phyloP scores from a whole-genome alignment of 2,113 vertebrate genomes.

The Odobenus rosmarus region DNA sequence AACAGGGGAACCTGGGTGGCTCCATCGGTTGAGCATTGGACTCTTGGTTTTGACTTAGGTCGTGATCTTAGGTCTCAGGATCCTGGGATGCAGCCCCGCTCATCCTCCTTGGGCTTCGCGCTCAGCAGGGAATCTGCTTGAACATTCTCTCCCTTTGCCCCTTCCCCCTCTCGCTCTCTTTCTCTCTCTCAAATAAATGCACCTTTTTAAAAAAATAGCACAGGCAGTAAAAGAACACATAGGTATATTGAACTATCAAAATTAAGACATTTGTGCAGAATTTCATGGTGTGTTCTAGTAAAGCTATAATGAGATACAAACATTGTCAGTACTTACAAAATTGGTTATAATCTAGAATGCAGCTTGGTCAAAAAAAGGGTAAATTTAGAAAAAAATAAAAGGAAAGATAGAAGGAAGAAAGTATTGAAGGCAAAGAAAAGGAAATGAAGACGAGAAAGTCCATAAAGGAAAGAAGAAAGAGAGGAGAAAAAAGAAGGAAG shows the following conservation, averaged over 20 bases:
- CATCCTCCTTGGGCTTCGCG: background rate
- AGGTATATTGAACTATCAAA: background rate
- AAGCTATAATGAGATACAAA: background rate
- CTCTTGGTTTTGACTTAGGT: background rate
- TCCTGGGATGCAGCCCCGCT: background rate
- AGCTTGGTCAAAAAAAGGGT: background rate
- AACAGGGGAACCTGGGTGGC: background rate
- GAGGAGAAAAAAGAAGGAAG: background rate
- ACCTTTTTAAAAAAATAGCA: background rate
- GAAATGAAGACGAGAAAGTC: background rate
- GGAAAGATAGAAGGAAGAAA: background rate
- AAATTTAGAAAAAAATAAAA: background rate
- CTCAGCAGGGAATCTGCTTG: background rate
- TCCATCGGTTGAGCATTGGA: background rate
- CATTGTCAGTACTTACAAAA: background rate
- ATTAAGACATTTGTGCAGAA: background rate
- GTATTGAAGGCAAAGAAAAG: background rate
- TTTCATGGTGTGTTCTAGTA: accelerated
- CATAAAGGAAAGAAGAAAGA: background rate
- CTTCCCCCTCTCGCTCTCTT: background rate
- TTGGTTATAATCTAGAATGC: background rate
- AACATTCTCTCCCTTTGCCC: background rate
- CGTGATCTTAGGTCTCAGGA: background rate
- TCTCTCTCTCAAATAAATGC: background rate
- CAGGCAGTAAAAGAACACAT: background rate